Base-by-base conservation (phyloP, 92 coral and sea anemone species). In the Palythoa grandiflora region DNA sequence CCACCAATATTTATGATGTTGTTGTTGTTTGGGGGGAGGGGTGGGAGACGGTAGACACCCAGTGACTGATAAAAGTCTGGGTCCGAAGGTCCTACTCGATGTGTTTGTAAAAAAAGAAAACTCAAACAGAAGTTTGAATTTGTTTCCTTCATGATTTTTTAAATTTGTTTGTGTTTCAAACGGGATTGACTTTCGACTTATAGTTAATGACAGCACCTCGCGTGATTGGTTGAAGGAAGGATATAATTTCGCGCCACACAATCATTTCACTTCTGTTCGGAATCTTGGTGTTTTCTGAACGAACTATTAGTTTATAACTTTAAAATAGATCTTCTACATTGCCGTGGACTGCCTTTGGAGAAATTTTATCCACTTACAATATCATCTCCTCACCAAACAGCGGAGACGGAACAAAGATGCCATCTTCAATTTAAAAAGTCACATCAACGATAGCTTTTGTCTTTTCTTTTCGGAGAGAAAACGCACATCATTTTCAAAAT, bases 131-230 rank as follows among this genome's bases (percentile, higher is more conserved):
- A 17, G 6, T 12, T 55, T 55, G 17, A 60, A 60, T 80, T 40
- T 5, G 44, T 81, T 81, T 81, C 44, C 75, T 81, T 74, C 16
- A 15, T 66, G 38, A 36, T 28, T 63, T 65, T 9, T n/a, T 61
- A 2, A 19, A 13, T 47, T 66, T 81, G 86, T 66, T 81, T 81
- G 21, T 81, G 14, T 81, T 9, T 44, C 61, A 48, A 51, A 68
- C 75, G 28, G 28, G 37, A 38, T 14, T 47, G 15, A 71, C 9
- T 81, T 48, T 81, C 28, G 48, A 63, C 19, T 48, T 40, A 16
- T 44, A 81, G 21, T 68, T 28, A 21, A 3, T 65, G 66, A 68
- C 75, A 17, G 20, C 44, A 47, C 40, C 16, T 81, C 52, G 60
- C 63, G 86, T 68, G 76, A 81, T 81, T 19, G 57, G 13, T 68